phyloP scores from a whole-genome alignment of 2,113 vertebrate genomes.

The Oncorhynchus keta region DNA sequence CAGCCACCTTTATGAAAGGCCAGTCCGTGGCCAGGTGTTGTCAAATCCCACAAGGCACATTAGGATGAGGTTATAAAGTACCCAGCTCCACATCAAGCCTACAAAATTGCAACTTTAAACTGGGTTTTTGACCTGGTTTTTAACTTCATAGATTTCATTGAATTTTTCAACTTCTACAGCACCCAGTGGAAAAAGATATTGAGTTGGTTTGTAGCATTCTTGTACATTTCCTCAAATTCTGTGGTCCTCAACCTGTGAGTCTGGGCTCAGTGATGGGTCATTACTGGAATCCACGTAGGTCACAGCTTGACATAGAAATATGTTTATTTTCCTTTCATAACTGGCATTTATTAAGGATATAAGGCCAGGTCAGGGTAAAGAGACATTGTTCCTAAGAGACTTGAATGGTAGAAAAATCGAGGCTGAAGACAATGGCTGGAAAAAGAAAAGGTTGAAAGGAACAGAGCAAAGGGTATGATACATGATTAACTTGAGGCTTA shows the following conservation, averaged over 20 bases:
- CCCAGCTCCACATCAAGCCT: background rate
- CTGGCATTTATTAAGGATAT: conserved; percentile 55
- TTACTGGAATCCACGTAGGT: too few species aligned
- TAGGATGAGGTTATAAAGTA: background rate
- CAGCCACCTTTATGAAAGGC: conserved; percentile 15
- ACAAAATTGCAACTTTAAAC: background rate
- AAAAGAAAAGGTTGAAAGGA: conserved; percentile 10
- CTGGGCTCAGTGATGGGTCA: too few species aligned
- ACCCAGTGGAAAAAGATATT: too few species aligned
- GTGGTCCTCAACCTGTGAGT: too few species aligned
- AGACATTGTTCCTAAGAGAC: conserved; percentile 54
- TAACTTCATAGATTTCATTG: too few species aligned
- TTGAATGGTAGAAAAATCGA: conserved; percentile 44
- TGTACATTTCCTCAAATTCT: too few species aligned
- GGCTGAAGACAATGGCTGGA: conserved; percentile 37
- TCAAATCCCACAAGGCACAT: conserved; percentile 5
- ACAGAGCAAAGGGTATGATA: conserved; percentile 38
- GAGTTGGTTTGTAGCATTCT: too few species aligned
- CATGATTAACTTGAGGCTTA: conserved; percentile 42
- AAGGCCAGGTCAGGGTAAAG: conserved; percentile 50
- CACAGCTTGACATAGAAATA: too few species aligned
- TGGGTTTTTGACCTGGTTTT: too few species aligned
- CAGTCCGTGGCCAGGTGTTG: background rate
- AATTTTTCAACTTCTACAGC: too few species aligned
- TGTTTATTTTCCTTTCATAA: conserved; percentile 11